Evolutionary conservation across 2,888 invertebrate genomes (phyloP).

Genomic region (Yponomeuta evonymella): DNA sequence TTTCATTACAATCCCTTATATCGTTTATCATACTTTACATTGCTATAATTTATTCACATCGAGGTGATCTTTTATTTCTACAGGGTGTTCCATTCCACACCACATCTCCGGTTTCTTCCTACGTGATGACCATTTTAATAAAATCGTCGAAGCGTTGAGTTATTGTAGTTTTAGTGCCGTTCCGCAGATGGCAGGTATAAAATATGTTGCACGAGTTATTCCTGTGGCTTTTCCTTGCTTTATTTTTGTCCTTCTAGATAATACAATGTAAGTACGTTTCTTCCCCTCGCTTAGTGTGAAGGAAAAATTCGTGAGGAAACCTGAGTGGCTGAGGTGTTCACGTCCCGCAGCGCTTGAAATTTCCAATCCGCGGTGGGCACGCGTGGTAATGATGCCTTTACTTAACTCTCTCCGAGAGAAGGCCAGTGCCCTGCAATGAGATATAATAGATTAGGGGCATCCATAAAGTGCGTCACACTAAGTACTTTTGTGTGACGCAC

Average conservation of each 20-base stretch:
- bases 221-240: not conserved
- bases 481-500: too few relatives aligned
- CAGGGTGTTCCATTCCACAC: constrained; percentile 30
- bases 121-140: constrained; percentile 63
- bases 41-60: constrained; percentile 69
- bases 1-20: constrained; percentile 68
- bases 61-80: constrained; percentile 61
- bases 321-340: too few relatives aligned
- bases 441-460: too few relatives aligned
- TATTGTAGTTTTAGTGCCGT: constrained; percentile 56
- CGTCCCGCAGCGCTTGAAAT: too few relatives aligned
- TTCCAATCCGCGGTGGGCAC: too few relatives aligned
- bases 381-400: too few relatives aligned
- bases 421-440: too few relatives aligned
- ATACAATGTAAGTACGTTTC: not conserved
- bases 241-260: not conserved
- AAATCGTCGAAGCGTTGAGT: constrained; percentile 48
- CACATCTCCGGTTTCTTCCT: constrained; percentile 57
- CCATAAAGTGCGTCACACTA: too few relatives aligned
- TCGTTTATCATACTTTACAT: constrained; percentile 74
- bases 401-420: too few relatives aligned
- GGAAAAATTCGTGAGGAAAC: too few relatives aligned
- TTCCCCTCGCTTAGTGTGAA: too few relatives aligned
- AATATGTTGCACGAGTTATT: not conserved
- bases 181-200: not conserved